Conservation (phyloP, 2,888 invertebrate genomes). For the Protodeltote pygarga region DNA sequence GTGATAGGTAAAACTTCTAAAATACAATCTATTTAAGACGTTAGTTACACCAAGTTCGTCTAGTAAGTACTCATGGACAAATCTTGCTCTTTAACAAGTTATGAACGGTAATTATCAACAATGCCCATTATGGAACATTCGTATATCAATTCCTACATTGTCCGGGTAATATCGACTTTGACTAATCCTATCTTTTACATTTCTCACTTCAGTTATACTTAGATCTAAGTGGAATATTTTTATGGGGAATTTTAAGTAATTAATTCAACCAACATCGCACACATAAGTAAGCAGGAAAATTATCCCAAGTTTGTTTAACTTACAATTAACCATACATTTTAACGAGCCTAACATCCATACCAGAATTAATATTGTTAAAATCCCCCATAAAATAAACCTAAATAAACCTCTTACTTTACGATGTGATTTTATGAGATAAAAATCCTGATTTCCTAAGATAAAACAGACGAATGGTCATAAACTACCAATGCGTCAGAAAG, state of each 20-base stretch:
- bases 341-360: conserved; percentile 15
- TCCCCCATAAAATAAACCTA: conserved; percentile 15
- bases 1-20: conserved; percentile 25
- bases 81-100: conserved; percentile 9
- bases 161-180: conserved; percentile 1
- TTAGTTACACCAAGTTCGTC: conserved; percentile 30
- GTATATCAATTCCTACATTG: neutral
- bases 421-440: too few species aligned
- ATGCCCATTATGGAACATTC: conserved; percentile 5
- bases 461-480: conserved; percentile 14
- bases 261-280: neutral
- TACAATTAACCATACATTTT: neutral
- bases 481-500: conserved; percentile 16
- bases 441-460: too few species aligned
- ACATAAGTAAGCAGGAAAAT: conserved; percentile 10
- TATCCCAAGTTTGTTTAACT: too few species aligned
- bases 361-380: conserved; percentile 12
- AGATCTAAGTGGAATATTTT: neutral
- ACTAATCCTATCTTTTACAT: conserved; percentile 5
- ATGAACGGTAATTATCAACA: neutral
- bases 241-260: conserved; percentile 17
- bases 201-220: conserved; percentile 6
- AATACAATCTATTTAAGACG: conserved; percentile 28
- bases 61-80: conserved; percentile 38
- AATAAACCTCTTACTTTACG: neutral